Evolutionary conservation across 2,113 vertebrate genomes (phyloP), one percentile per base, ranked within the genome.

Genomic region (Morphnarchus princeps): DNA sequence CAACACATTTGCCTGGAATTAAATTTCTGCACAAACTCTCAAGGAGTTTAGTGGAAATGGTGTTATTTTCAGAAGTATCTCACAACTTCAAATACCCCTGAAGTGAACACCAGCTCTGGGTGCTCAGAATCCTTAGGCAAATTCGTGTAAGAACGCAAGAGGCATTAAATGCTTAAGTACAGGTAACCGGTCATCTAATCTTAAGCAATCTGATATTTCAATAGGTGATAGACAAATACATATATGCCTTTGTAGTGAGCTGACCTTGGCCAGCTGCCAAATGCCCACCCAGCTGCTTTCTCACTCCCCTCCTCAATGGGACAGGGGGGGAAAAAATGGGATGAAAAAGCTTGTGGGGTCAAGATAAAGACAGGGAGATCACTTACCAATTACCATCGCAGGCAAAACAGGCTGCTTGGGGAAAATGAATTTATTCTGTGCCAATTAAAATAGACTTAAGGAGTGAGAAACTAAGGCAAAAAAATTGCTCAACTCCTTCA

Each of bases 61-160:
- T 40, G 7, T 40, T 67, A 67, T 78, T 65, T 92, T 85, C 57
- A 67, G 59, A 63, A 50, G 2, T 10, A 5, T 40, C 43, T 81
- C 24, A 42, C 2, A 24, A 42, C 14, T 66, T 63, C 25, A n/a
- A 42, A 58, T 9, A 15, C 40, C 34, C 24, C 17, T 66, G 36
- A 87, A 54, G 22, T 17, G 25, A 55, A 5, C 7, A 28, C 0
- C 6, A 77, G 11, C 16, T 78, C 18, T 49, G 34, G 16, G 32
- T 73, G 17, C 16, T 80, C 47, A 58, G 22, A 72, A 74, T 61
- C 16, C 12, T 49, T 40, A 25, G 14, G 9, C 1, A 82, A 87
- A 34, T 61, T 58, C 18, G 8, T 54, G 0, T 0, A 59, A 32
- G 34, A 13, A 25, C 2, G 5, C 3, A 29, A 40, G 8, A 21